These are phyloP conservation scores for Megaceryle maxima DNA, from an alignment of 2,113 vertebrate species.

Conservation along the genomic window DNA sequence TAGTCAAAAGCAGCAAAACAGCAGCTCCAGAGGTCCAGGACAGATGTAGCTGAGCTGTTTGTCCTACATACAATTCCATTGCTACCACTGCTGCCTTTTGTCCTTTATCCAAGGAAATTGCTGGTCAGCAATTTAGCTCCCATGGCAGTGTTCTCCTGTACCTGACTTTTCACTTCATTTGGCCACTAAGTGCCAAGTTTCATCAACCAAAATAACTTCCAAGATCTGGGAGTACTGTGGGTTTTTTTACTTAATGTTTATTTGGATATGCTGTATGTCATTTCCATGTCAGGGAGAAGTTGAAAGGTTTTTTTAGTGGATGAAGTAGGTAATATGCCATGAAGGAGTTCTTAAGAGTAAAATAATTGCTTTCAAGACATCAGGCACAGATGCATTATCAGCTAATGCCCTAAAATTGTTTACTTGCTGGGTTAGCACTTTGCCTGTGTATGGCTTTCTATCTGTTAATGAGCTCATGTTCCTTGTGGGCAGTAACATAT, in stretches of 20 bases:
- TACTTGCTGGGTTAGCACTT: neutral
- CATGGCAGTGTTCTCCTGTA: neutral
- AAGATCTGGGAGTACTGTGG: neutral
- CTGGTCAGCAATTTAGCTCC: neutral
- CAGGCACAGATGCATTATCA: constrained; percentile 2
- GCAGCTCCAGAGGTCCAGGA: neutral
- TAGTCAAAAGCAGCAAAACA: neutral
- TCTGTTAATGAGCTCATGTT: constrained; percentile 15
- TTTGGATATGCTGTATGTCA: neutral
- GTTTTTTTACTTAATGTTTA: neutral
- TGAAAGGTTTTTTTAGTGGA: constrained; percentile 1
- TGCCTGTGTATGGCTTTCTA: neutral
- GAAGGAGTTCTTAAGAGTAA: neutral
- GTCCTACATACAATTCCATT: neutral
- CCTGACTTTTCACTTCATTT: neutral
- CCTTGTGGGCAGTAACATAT: neutral
- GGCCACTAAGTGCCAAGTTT: neutral
- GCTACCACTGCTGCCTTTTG: neutral
- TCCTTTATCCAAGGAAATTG: neutral
- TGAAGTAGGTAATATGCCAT: neutral
- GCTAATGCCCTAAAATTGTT: constrained; percentile 34
- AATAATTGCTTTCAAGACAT: constrained; percentile 25
- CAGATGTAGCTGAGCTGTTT: fast-evolving
- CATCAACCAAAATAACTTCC: neutral
- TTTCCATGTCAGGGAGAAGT: neutral